phyloP scores from a whole-genome alignment of 2,888 invertebrate genomes.

The Dynastes hyllus region DNA sequence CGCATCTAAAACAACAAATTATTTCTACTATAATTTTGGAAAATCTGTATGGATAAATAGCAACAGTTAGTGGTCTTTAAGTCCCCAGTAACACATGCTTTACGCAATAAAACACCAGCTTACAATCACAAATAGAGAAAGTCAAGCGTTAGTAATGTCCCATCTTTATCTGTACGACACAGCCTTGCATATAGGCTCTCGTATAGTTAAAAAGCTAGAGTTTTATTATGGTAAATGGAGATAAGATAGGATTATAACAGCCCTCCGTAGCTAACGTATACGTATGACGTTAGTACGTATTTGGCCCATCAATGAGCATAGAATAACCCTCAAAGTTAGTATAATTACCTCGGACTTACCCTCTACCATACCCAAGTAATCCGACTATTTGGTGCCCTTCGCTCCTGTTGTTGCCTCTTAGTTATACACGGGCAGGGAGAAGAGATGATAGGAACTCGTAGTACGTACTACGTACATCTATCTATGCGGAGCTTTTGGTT shows the following conservation, averaged over 20 bases:
- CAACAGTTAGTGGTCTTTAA: not conserved
- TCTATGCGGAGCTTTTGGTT: constrained; percentile 62
- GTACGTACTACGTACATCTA: constrained; percentile 60
- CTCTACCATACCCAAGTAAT: constrained; percentile 66
- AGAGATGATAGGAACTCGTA: constrained; percentile 24
- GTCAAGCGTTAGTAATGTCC: constrained; percentile 42
- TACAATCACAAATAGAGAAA: constrained; percentile 39
- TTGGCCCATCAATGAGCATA: constrained; percentile 66
- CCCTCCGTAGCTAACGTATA: constrained; percentile 53
- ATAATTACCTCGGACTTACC: constrained; percentile 69
- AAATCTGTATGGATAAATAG: too few relatives aligned
- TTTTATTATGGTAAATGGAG: constrained; percentile 65
- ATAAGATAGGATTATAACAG: constrained; percentile 68
- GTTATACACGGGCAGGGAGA: constrained; percentile 11
- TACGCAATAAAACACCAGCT: constrained; percentile 11
- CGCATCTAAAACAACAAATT: too few relatives aligned
- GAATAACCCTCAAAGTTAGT: constrained; percentile 68
- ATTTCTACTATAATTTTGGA: too few relatives aligned
- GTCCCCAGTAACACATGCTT: not conserved
- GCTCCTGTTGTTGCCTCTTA: constrained; percentile 44
- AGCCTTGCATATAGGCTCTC: constrained; percentile 28
- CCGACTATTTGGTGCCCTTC: constrained; percentile 66
- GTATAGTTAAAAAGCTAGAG: constrained; percentile 55
- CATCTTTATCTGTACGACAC: constrained; percentile 35
- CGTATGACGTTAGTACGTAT: constrained; percentile 36